phyloP scores from a whole-genome alignment of 2,113 vertebrate genomes.

The Bothrops jararaca region DNA sequence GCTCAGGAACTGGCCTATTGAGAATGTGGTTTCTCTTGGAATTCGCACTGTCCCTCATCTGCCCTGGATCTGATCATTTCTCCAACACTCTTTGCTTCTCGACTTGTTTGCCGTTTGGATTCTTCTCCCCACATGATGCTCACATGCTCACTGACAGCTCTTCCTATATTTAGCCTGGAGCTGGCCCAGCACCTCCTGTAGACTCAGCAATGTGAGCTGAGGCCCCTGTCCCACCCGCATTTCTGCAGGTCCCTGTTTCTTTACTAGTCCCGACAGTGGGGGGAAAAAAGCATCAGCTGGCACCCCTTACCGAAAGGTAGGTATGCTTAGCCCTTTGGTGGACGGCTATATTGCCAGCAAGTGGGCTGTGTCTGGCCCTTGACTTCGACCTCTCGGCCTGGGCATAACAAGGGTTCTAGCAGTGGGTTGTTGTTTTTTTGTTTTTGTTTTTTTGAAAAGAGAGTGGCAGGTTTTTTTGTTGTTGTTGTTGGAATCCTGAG shows the following conservation, averaged over 20 bases:
- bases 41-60: rapidly evolving
- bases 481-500: background rate
- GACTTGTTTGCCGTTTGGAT: background rate
- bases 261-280: slow-evolving; percentile 13
- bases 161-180: slow-evolving; percentile 87
- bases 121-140: background rate
- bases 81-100: background rate
- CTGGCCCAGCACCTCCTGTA: slow-evolving; percentile 56
- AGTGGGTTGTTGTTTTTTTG: background rate
- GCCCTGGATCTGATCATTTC: background rate
- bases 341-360: background rate
- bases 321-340: background rate
- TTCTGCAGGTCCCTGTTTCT: slow-evolving; percentile 14
- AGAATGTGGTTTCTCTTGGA: too few relatives aligned
- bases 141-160: slow-evolving; percentile 57
- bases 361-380: background rate
- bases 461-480: too few relatives aligned
- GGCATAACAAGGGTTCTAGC: background rate
- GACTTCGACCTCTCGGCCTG: background rate
- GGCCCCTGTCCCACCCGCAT: slow-evolving; percentile 39
- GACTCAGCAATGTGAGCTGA: slow-evolving; percentile 77
- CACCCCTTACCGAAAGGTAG: slow-evolving; percentile 55
- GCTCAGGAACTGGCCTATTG: too few relatives aligned
- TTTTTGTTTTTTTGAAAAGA: background rate
- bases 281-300: background rate